Conservation (phyloP, 1,140 invertebrate species). For the Listronotus oregonensis region DNA sequence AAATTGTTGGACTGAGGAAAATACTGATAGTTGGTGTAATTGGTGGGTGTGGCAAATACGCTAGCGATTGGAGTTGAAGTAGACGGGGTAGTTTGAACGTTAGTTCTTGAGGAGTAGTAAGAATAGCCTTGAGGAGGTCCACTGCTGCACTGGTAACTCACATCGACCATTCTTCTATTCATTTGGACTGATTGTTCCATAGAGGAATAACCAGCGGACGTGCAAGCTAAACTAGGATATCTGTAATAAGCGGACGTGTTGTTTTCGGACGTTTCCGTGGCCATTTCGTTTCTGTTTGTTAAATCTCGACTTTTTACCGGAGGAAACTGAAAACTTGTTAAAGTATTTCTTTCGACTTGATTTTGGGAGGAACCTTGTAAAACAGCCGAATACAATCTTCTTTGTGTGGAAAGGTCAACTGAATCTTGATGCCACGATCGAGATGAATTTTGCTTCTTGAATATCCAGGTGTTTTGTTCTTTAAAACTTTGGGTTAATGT, state of each 20-base stretch:
- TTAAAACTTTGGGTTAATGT: conserved; percentile 14
- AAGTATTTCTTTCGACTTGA: conserved; percentile 2
- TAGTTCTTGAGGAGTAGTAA: neutral
- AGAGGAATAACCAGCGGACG: neutral
- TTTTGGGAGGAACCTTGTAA: conserved; percentile 37
- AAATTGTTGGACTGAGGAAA: neutral
- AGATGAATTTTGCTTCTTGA: conserved; percentile 20
- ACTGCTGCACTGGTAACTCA: neutral
- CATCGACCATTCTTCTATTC: neutral
- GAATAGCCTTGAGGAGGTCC: neutral
- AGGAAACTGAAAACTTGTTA: conserved; percentile 8
- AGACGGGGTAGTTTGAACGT: conserved; percentile 5
- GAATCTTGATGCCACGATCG: conserved; percentile 11
- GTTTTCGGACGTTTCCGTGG: conserved; percentile 10
- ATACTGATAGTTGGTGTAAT: conserved; percentile 6
- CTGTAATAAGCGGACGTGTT: no score
- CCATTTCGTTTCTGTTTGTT: neutral
- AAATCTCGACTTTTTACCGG: neutral
- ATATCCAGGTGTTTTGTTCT: conserved; percentile 34
- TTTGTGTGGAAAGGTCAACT: conserved; percentile 15
- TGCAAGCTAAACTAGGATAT: neutral
- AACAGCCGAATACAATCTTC: conserved; percentile 46
- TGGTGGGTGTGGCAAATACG: conserved; percentile 6
- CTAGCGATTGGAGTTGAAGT: neutral
- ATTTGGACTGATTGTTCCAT: neutral